Conservation (phyloP, 2,113 vertebrate genomes). For the Misgurnus mizolepis region DNA sequence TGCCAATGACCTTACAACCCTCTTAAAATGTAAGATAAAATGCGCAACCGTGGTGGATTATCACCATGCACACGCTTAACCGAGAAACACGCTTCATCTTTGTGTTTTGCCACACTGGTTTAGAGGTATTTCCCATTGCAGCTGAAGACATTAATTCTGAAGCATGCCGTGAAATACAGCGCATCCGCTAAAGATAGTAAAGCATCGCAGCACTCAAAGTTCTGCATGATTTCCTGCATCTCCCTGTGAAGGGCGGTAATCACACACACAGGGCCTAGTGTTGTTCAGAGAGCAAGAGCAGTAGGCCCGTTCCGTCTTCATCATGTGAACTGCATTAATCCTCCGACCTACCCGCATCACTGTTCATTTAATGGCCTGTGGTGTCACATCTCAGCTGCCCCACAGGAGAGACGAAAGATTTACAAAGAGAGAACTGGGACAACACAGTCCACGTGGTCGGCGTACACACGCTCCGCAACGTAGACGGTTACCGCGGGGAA, state of each 20-base stretch:
- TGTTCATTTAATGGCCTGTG: slow-evolving; percentile 67
- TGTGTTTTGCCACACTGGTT: slow-evolving; percentile 1
- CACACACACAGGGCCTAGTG: slow-evolving; percentile 43
- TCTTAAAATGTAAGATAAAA: not conserved
- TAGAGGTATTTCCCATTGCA: slow-evolving; percentile 17
- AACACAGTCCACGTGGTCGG: slow-evolving; percentile 57
- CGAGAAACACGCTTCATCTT: not conserved
- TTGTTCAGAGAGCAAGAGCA: slow-evolving; percentile 39
- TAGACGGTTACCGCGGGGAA: slow-evolving; percentile 59
- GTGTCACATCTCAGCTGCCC: slow-evolving; percentile 63
- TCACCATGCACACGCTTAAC: not conserved
- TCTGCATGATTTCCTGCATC: not conserved
- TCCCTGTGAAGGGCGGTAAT: slow-evolving; percentile 35
- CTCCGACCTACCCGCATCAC: slow-evolving; percentile 65
- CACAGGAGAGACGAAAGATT: slow-evolving; percentile 45
- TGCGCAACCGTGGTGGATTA: not conserved
- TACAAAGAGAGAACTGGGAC: not conserved
- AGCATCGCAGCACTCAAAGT: not conserved
- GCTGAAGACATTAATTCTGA: slow-evolving; percentile 24
- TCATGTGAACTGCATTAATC: slow-evolving; percentile 64
- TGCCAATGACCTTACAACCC: too few species aligned
- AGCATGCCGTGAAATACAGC: not conserved
- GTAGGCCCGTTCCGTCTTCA: slow-evolving; percentile 57
- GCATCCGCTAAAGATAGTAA: slow-evolving; percentile 4
- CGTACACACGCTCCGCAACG: slow-evolving; percentile 60